These are phyloP conservation scores for Brachionichthys hirsutus DNA, from an alignment of 2,113 vertebrate species.

Conservation along the genomic window DNA sequence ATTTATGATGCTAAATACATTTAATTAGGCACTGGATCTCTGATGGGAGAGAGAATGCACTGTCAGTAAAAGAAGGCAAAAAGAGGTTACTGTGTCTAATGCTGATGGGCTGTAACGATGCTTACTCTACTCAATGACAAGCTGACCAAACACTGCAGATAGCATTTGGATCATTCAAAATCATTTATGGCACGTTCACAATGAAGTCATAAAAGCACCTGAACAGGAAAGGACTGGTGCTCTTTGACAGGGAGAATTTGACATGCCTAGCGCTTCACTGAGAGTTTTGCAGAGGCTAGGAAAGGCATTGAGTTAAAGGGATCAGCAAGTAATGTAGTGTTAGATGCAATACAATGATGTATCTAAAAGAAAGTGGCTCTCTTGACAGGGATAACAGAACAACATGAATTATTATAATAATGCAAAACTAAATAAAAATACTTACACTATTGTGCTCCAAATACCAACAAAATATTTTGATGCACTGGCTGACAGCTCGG, in stretches of 20 bases:
- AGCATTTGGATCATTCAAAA: slow-evolving; percentile 51
- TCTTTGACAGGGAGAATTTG: slow-evolving; percentile 36
- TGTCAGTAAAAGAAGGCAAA: slow-evolving; percentile 69
- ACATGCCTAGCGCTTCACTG: slow-evolving; percentile 11
- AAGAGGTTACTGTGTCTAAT: slow-evolving; percentile 63
- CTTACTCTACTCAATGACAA: slow-evolving; percentile 62
- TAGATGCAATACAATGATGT: slow-evolving; percentile 12
- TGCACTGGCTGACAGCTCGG: slow-evolving; percentile 54
- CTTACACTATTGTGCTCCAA: slow-evolving; percentile 16
- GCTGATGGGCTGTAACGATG: slow-evolving; percentile 58
- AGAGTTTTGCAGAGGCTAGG: slow-evolving; percentile 10
- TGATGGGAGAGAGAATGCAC: slow-evolving; percentile 76
- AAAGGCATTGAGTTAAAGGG: not conserved
- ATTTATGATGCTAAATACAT: slow-evolving; percentile 84
- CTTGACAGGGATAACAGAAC: not conserved
- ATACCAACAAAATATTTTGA: slow-evolving; percentile 45
- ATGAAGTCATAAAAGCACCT: slow-evolving; percentile 57
- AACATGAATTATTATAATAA: not conserved
- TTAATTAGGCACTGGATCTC: slow-evolving; percentile 76
- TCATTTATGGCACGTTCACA: slow-evolving; percentile 60
- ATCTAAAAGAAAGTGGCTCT: too few relatives aligned
- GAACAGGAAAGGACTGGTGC: slow-evolving; percentile 38
- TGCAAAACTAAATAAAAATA: slow-evolving; percentile 12
- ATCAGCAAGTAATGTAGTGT: slow-evolving; percentile 15
- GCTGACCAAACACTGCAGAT: slow-evolving; percentile 35